phyloP scores from a whole-genome alignment of 2,113 vertebrate species.

The Xenopus borealis region DNA sequence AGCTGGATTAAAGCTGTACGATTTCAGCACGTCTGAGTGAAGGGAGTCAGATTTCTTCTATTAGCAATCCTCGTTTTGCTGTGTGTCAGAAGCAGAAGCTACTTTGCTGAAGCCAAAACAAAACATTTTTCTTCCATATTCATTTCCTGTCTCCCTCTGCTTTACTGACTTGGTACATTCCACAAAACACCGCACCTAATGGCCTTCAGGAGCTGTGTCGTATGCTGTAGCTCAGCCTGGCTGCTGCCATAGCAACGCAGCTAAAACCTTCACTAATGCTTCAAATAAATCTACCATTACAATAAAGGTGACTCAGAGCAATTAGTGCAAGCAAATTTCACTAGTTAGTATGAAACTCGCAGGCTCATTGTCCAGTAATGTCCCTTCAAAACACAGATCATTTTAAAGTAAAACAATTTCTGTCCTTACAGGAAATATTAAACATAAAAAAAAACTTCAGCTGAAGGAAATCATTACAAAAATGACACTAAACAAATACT shows the following conservation, averaged over 20 bases:
- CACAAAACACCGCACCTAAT: conserved; percentile 44
- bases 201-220: conserved; percentile 45
- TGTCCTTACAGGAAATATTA: neutral
- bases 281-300: conserved; percentile 35
- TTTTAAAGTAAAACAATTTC: neutral
- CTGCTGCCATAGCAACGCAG: conserved; percentile 56
- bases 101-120: neutral
- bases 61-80: neutral
- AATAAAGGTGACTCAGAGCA: conserved; percentile 44
- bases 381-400: neutral
- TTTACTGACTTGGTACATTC: conserved; percentile 52
- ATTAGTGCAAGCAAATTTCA: conserved; percentile 36
- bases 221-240: conserved; percentile 40
- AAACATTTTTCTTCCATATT: neutral
- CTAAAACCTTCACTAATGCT: conserved; percentile 32
- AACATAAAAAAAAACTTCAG: too few relatives aligned
- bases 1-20: neutral
- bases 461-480: too few relatives aligned
- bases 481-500: too few relatives aligned
- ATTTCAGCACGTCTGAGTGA: neutral
- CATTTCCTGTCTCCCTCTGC: conserved; percentile 32
- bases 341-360: conserved; percentile 1
- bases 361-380: neutral
- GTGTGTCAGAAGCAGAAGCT: neutral
- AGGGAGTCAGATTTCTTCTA: neutral